Evolutionary conservation across 2,888 invertebrate genomes (phyloP), one percentile per base, ranked within the genome.

Genomic region (Hipparchia sbordonii): DNA sequence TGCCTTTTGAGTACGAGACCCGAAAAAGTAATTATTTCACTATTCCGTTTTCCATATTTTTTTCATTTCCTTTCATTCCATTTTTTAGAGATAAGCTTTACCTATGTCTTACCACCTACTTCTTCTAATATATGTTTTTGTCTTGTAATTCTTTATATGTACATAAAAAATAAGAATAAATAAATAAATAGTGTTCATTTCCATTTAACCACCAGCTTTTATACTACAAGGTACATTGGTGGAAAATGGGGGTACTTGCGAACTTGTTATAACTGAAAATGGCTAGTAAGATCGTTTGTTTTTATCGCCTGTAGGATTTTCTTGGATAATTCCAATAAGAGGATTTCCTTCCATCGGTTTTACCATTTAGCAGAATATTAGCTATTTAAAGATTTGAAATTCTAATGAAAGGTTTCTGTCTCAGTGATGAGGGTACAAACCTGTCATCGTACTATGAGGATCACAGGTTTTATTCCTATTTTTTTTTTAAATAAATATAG

Each of bases 261-360:
- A 79, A 81, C 79, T 79, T 80, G 80, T 81, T 79, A 80, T 79
- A 81, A 81, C 77, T 77, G 79, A 73, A 80, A 79, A 79, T 77
- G 78, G 77, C 73, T 76, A 79, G 76, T 78, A 77, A 75, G 77
- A 78, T 78, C 81, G 79, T 81, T 78, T 76, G 79, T 79, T 82
- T 82, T 82, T 82, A 82, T 82, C 79, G 78, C 78, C 77, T 77
- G 76, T 77, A 72, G 74, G 76, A 78, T 77, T 78, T 77, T 72
- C 73, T 78, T 62, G 70, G 70, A 74, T 73, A 74, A 75, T 77
- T 77, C 68, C 67, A 67, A 66, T 72, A 71, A 72, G 65, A 56
- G 56, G 62, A 71, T 73, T 71, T 66, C 60, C 60, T 61, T 61
- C 69, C 66, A 71, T 71, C 57, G 73, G 56, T 63, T 71, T 71